phyloP scores from a whole-genome alignment of 2,113 vertebrate genomes.

The Pelodiscus sinensis region DNA sequence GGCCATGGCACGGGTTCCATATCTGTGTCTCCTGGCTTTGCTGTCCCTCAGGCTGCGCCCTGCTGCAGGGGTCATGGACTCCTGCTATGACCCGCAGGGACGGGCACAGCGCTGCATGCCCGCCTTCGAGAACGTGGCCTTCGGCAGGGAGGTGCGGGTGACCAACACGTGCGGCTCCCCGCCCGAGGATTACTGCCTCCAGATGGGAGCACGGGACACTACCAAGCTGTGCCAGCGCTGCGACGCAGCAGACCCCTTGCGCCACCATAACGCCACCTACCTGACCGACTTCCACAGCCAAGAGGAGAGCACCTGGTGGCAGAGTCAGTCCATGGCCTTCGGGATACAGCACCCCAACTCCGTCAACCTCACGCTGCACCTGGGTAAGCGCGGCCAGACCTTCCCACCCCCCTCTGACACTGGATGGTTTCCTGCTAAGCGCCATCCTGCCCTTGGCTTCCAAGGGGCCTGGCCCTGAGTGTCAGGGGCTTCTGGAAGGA shows the following conservation, averaged over 20 bases:
- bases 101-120: constrained; percentile 87
- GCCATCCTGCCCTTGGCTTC: too few relatives aligned
- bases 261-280: constrained; percentile 84
- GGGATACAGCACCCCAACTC: constrained; percentile 90
- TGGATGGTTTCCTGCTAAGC: too few relatives aligned
- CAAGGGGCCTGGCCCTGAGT: neutral
- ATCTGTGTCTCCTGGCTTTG: constrained; percentile 50
- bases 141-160: constrained; percentile 77
- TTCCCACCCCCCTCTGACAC: rapidly evolving
- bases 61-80: constrained; percentile 72
- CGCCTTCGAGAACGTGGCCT: constrained; percentile 90
- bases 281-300: constrained; percentile 94
- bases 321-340: constrained; percentile 95
- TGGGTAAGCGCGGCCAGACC: constrained; percentile 81
- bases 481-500: neutral
- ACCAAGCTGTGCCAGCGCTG: constrained; percentile 86
- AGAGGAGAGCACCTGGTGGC: constrained; percentile 96
- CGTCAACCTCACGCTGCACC: constrained; percentile 88
- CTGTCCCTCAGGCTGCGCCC: constrained; percentile 24
- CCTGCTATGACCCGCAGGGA: constrained; percentile 83
- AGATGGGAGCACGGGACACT: constrained; percentile 79
- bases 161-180: constrained; percentile 88
- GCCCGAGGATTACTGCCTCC: constrained; percentile 91
- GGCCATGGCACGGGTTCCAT: constrained; percentile 68
- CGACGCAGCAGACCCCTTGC: constrained; percentile 74